These are phyloP conservation scores for Prochilodus magdalenae DNA, from an alignment of 2,113 vertebrate genomes.

Conservation along the genomic window DNA sequence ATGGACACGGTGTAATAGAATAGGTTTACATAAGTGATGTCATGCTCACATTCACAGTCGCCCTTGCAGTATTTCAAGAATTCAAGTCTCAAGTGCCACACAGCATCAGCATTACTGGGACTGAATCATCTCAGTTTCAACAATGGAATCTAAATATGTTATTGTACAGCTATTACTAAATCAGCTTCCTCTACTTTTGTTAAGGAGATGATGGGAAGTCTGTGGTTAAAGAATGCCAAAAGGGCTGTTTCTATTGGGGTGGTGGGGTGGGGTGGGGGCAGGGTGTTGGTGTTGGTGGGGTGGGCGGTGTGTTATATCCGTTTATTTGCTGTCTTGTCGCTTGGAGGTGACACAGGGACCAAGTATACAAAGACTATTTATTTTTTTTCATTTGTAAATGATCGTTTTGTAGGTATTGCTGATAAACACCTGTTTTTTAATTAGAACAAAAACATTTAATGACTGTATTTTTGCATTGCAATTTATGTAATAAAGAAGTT, in stretches of 20 bases:
- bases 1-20: too few relatives aligned
- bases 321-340: not conserved
- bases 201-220: not conserved
- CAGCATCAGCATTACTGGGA: not conserved
- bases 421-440: slow-evolving; percentile 45
- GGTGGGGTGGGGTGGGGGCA: too few relatives aligned
- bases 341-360: slow-evolving; percentile 15
- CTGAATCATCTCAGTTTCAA: not conserved
- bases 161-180: not conserved
- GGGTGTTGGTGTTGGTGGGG: too few relatives aligned
- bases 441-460: slow-evolving; percentile 25
- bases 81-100: slow-evolving; percentile 4
- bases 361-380: slow-evolving; percentile 46
- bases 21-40: not conserved
- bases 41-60: not conserved
- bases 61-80: not conserved
- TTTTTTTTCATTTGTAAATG: slow-evolving; percentile 42
- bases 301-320: too few relatives aligned
- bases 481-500: slow-evolving; percentile 52
- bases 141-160: not conserved
- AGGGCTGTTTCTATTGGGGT: too few relatives aligned
- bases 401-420: slow-evolving; percentile 44
- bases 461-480: slow-evolving; percentile 50
- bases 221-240: not conserved
- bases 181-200: not conserved